Evolutionary conservation across 2,888 invertebrate species (phyloP).

Genomic region (Escarpia spicata): DNA sequence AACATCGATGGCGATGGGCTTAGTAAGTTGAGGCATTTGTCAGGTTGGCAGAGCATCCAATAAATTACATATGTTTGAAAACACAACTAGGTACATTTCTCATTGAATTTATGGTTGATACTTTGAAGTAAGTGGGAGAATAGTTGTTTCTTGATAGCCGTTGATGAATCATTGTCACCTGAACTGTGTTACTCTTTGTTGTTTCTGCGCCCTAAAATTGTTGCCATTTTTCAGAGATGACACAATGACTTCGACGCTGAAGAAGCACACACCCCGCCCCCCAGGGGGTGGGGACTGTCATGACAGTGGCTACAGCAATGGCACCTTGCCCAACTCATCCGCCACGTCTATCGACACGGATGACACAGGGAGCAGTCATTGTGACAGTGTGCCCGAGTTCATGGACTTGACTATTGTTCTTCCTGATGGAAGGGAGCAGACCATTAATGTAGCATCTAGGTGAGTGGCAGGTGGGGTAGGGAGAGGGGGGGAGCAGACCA

Average conservation of each 20-base stretch:
- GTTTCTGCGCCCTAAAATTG: not conserved
- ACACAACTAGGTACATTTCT: too few relatives aligned
- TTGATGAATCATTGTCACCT: not conserved
- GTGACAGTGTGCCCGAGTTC: constrained; percentile 7
- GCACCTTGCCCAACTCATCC: not conserved
- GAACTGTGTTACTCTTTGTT: not conserved
- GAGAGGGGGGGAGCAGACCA: not conserved
- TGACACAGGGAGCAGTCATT: constrained; percentile 7
- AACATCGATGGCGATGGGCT: too few relatives aligned
- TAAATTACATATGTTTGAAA: too few relatives aligned
- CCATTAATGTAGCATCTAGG: not conserved
- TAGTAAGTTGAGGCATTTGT: too few relatives aligned
- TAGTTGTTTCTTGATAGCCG: not conserved
- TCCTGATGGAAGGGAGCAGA: not conserved
- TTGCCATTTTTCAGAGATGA: not conserved
- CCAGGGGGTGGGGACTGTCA: not conserved
- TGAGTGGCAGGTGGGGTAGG: not conserved
- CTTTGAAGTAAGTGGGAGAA: not conserved
- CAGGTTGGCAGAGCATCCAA: too few relatives aligned
- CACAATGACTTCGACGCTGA: not conserved
- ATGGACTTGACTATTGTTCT: not conserved
- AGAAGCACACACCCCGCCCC: constrained; percentile 7
- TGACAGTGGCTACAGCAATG: constrained; percentile 12
- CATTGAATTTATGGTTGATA: too few relatives aligned
- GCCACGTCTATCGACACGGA: not conserved